Conservation (phyloP, 64 coral and sea anemone species). For the Anthopleura sola region DNA sequence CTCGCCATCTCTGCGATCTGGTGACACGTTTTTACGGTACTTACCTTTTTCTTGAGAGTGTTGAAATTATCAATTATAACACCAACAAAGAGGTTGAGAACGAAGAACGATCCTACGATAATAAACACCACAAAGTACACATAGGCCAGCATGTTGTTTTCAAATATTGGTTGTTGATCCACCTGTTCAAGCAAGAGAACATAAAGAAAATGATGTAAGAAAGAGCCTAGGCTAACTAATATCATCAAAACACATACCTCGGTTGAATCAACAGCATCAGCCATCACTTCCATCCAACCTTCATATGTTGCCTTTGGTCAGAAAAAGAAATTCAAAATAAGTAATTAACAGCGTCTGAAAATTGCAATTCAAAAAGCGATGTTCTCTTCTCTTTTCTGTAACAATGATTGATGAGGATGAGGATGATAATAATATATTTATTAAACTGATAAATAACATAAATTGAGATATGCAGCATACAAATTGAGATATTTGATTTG, state of each 20-base stretch:
- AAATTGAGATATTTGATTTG: too few relatives aligned
- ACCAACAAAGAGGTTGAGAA: slow-evolving; percentile 74
- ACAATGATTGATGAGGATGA: too few relatives aligned
- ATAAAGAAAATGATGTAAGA: not conserved
- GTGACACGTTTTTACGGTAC: not conserved
- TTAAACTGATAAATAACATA: too few relatives aligned
- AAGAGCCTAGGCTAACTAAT: slow-evolving; percentile 11
- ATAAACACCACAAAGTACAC: slow-evolving; percentile 61
- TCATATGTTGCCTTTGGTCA: slow-evolving; percentile 66
- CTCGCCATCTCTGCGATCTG: not conserved
- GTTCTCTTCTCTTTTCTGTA: too few relatives aligned
- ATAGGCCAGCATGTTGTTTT: slow-evolving; percentile 48
- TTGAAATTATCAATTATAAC: slow-evolving; percentile 82
- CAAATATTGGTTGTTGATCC: slow-evolving; percentile 46
- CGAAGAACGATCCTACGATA: slow-evolving; percentile 66
- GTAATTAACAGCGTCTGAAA: too few relatives aligned
- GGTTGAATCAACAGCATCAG: slow-evolving; percentile 79
- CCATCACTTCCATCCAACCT: slow-evolving; percentile 90
- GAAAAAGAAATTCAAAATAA: too few relatives aligned
- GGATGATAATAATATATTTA: too few relatives aligned
- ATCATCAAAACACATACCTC: slow-evolving; percentile 26
- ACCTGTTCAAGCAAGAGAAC: slow-evolving; percentile 29
- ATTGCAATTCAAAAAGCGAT: too few relatives aligned
- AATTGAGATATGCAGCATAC: too few relatives aligned
- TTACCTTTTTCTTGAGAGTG: slow-evolving; percentile 67